Percentiles rank a stretch among this genome's conserved stretches.
phyloP scores from a whole-genome alignment of 2,113 vertebrate genomes.

The Urocitellus parryii region DNA sequence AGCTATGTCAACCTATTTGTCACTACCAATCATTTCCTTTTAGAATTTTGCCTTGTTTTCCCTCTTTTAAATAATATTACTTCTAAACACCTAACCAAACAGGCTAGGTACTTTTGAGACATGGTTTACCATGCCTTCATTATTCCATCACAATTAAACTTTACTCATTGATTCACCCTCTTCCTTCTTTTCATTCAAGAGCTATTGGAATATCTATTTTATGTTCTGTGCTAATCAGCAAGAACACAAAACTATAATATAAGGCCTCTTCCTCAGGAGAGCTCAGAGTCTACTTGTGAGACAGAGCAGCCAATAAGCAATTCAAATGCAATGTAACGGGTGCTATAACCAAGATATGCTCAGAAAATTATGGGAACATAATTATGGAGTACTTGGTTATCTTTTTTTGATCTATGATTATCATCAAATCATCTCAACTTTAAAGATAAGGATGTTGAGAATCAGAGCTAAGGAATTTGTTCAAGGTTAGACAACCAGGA shows the following conservation, averaged over 20 bases:
- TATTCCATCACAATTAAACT: background rate
- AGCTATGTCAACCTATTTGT: background rate
- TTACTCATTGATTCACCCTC: background rate
- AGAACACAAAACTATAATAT: slow-evolving; percentile 27
- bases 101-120: background rate
- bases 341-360: background rate
- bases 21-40: background rate
- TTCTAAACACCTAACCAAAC: background rate
- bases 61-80: background rate
- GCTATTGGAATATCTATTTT: slow-evolving; percentile 8
- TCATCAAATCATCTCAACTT: background rate
- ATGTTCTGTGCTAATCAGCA: background rate
- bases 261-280: background rate
- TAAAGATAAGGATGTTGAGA: slow-evolving; percentile 44
- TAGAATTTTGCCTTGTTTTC: background rate
- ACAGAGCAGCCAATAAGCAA: slow-evolving; percentile 1
- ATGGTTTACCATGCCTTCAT: background rate
- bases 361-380: background rate
- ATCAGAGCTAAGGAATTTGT: slow-evolving; percentile 25
- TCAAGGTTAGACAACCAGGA: slow-evolving; percentile 26
- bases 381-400: background rate
- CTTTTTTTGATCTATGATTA: background rate
- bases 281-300: background rate
- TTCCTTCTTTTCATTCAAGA: slow-evolving; percentile 38
- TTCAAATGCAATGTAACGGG: background rate